Evolutionary conservation across 1,140 invertebrate genomes (phyloP).

Genomic region (Drosophila dunni): DNA sequence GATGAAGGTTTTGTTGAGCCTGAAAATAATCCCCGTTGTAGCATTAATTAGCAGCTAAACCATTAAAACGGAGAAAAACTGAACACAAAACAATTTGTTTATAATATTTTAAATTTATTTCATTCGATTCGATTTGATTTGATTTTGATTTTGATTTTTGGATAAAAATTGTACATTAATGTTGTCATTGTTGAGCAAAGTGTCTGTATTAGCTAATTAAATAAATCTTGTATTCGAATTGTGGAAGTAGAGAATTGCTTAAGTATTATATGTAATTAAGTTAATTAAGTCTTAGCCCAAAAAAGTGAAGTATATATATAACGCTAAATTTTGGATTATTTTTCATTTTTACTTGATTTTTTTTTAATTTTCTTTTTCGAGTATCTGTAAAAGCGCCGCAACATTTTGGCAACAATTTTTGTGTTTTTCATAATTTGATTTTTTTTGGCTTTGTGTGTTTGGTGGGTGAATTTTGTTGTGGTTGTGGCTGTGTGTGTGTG

Average conservation of each 20-base stretch:
- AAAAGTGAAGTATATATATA: slow-evolving; percentile 19
- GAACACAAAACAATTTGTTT: slow-evolving; percentile 4
- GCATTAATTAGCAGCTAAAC: slow-evolving; percentile 7
- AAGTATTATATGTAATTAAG: slow-evolving; percentile 2
- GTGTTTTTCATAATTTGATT: slow-evolving; percentile 1
- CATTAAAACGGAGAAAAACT: neutral
- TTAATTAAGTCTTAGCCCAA: slow-evolving; percentile 30
- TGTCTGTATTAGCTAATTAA: slow-evolving; percentile 59
- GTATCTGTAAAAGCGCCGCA: slow-evolving; percentile 41
- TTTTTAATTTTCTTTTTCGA: slow-evolving; percentile 15
- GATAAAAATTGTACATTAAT: slow-evolving; percentile 51
- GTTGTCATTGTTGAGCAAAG: slow-evolving; percentile 55
- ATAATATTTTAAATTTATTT: slow-evolving; percentile 34
- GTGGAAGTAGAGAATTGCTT: slow-evolving; percentile 37
- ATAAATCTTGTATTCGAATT: slow-evolving; percentile 24
- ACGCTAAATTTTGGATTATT: slow-evolving; percentile 26
- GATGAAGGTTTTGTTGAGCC: neutral
- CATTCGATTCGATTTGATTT: slow-evolving; percentile 34
- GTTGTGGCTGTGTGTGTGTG: neutral
- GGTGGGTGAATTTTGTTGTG: slow-evolving; percentile 11
- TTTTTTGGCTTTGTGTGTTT: neutral
- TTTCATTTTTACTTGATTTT: neutral
- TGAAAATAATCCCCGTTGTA: neutral
- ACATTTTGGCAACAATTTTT: slow-evolving; percentile 32
- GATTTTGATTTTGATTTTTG: slow-evolving; percentile 18